Evolutionary conservation across 2,888 invertebrate species (phyloP), one percentile per base, ranked within the genome.

Genomic region (Phymatocera aterrima): DNA sequence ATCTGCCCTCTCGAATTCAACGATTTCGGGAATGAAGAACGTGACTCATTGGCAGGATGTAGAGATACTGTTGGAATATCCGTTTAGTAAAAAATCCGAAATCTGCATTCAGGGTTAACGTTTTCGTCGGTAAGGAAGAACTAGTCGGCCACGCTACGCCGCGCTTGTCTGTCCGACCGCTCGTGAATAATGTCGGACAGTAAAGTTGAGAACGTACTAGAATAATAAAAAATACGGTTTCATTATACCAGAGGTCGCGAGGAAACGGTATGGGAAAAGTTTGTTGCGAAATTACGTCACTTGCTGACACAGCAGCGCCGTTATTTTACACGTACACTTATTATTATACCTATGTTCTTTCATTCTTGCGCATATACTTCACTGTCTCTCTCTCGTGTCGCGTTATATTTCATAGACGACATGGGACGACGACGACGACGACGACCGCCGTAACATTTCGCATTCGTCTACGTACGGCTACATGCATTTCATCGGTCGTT

Each of bases 211-310:
- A 43, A 34, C 24, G 68, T 68, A n/a, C n/a, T n/a, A 15, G 15
- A 68, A 68, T 68, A 68, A 64, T 64, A 64, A 37, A 61, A 15
- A 64, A 64, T 57, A 57, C 37, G 37, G 64, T 64, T 64, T 64
- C 43, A 43, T 1, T 57, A 28, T 57, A 57, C 28, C 24, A 24
- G 57, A 8, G 28, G 64, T 37, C 37, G 34, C 51, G 15, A 15
- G 51, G 12, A 64, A n/a, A n/a, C n/a, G 37, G 12, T 4, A 46
- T 46, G 21, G 46, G 6, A 43, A 46, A 68, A 68, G 21, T 68
- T 68, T 68, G 15, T 46, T 24, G 43, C 68, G n/a, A 68, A 68
- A 68, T 68, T 43, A 68, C 68, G 15, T 68, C 40, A 68, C 46
- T 68, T 68, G n/a, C 28, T 68, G 15, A 68, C 28, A 64, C 4